A percentile compares a stretch with the other conserved stretches of the same genome.
These are phyloP conservation scores for Melanotaenia maccullochi DNA, from an alignment of 2,797 vertebrate species.

Conservation along the genomic window DNA sequence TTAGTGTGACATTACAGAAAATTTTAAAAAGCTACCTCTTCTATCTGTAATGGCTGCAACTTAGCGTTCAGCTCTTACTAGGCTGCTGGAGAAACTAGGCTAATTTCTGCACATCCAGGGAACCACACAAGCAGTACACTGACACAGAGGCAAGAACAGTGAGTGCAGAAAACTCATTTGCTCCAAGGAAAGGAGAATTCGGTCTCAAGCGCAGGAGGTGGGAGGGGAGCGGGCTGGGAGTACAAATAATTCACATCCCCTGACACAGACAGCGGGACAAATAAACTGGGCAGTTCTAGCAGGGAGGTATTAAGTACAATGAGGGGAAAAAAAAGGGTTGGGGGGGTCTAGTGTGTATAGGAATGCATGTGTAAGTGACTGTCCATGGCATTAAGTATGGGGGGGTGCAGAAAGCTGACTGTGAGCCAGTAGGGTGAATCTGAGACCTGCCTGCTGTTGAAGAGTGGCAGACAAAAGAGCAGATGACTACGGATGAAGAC, in stretches of 20 bases:
- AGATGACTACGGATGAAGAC: constrained; percentile 74
- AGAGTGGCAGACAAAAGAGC: constrained; percentile 77
- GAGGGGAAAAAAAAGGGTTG: constrained; percentile 27
- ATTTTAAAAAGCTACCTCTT: constrained; percentile 18
- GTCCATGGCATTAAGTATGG: constrained; percentile 10
- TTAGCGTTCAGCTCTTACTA: constrained; percentile 24
- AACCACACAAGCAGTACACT: constrained; percentile 72
- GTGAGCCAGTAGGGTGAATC: constrained; percentile 54
- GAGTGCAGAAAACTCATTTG: constrained; percentile 68
- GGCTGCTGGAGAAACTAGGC: constrained; percentile 62
- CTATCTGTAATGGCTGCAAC: constrained; percentile 20
- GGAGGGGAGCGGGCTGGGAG: constrained; percentile 53
- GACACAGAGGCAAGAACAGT: constrained; percentile 69
- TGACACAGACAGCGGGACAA: constrained; percentile 69
- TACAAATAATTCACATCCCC: constrained; percentile 78
- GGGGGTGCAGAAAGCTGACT: constrained; percentile 50
- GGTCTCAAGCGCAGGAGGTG: constrained; percentile 49
- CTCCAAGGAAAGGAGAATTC: constrained; percentile 67
- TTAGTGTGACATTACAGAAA: constrained; percentile 30
- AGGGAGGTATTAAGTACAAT: constrained; percentile 63
- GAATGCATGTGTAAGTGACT: constrained; percentile 19
- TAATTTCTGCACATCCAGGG: constrained; percentile 59
- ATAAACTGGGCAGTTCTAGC: constrained; percentile 62
- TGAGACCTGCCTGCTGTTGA: constrained; percentile 79
- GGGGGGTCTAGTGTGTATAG: not conserved